Base-by-base conservation (phyloP, 2,113 vertebrate genomes). In the Datnioides undecimradiatus region DNA sequence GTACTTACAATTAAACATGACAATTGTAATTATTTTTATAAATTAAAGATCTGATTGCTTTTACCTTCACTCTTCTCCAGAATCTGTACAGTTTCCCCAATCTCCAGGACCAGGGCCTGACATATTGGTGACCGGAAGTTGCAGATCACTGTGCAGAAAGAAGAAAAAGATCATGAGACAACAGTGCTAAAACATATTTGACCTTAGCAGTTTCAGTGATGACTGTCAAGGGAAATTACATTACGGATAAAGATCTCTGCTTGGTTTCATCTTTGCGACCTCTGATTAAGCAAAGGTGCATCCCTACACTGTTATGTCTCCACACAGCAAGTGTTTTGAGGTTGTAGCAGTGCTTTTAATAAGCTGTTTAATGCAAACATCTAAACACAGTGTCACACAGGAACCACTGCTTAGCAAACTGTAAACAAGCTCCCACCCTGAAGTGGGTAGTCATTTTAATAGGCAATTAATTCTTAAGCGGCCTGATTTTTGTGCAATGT, bases 51-150 rank as follows among this genome's bases (percentile, higher is more conserved):
- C 41, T 43, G 41, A 43, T 43, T n/a, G n/a, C n/a, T 8, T 54
- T 93, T 93, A 99, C 98, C 98, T 95, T 99, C 97, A 94, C 96
- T 97, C 93, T 98, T 99, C 94, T 99, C 98, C 91, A 98, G 92
- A 91, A 99, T 99, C 93, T 99, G 98, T 23, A 99, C 97, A 10
- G 97, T 98, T 93, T 99, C 98, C 93, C 98, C 98, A 74, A 99
- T 96, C 95, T 99, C 98, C 95, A 99, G 95, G 65, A 97, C 94
- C 91, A 99, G 95, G 43, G 97, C 97, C 91, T 99, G 97, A 63
- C 96, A 96, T 84, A 96, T 95, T 62, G 97, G 89, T 80, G 96
- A 97, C 84, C 97, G 96, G 95, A 99, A 99, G 93, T 96, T 98
- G 96, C 97, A 98, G 93, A 98, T 97, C 92, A 98, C 98, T 99